These are phyloP conservation scores for Meda fulgida DNA, from an alignment of 2,797 vertebrate species.

Conservation along the genomic window DNA sequence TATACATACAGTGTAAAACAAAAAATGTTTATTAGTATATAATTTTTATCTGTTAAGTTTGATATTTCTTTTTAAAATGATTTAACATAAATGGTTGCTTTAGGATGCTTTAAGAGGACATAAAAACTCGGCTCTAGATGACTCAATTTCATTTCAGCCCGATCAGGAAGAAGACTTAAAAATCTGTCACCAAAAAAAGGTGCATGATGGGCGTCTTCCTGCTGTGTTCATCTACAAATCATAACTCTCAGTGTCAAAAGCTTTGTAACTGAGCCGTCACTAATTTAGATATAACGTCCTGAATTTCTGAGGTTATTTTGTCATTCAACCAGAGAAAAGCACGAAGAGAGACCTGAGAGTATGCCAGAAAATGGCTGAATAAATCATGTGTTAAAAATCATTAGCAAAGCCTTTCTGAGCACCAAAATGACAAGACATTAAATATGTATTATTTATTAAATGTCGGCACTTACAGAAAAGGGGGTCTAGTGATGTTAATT, in stretches of 20 bases:
- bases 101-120: background rate
- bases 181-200: background rate
- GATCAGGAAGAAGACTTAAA: background rate
- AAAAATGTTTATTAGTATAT: background rate
- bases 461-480: constrained; percentile 80
- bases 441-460: constrained; percentile 88
- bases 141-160: background rate
- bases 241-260: constrained; percentile 2
- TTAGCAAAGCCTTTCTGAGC: constrained; percentile 84
- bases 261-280: constrained; percentile 45
- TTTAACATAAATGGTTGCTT: background rate
- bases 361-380: constrained; percentile 78
- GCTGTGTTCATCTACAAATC: constrained; percentile 17
- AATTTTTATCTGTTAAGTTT: background rate
- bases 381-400: constrained; percentile 94
- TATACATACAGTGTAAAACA: background rate
- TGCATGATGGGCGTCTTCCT: background rate
- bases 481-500: constrained; percentile 84
- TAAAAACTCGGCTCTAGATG: background rate
- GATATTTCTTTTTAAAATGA: background rate
- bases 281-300: constrained; percentile 64
- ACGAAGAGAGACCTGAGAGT: constrained; percentile 56
- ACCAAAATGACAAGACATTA: constrained; percentile 88
- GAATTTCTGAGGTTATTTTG: constrained; percentile 31
- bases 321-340: constrained; percentile 59